phyloP scores from a whole-genome alignment of 2,888 invertebrate genomes.

The Dolichomitus sp. region DNA sequence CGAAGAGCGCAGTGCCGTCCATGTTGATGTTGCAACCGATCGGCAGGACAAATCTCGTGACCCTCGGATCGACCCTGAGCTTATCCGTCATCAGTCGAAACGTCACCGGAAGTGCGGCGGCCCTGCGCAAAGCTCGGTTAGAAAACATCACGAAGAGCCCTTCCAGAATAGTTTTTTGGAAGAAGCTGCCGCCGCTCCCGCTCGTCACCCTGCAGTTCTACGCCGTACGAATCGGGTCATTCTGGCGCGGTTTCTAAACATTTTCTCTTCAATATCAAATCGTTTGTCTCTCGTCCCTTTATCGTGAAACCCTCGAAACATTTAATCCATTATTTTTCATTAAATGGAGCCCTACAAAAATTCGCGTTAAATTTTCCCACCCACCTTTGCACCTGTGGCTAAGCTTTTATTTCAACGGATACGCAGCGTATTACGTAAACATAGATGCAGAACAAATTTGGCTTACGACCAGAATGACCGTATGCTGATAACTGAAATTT shows the following conservation, averaged over 20 bases:
- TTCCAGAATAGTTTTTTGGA: slow-evolving; percentile 51
- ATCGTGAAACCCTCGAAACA: background rate
- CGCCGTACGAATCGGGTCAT: slow-evolving; percentile 64
- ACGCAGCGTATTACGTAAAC: background rate
- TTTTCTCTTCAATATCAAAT: slow-evolving; percentile 18
- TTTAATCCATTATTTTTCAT: slow-evolving; percentile 1
- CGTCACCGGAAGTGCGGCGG: slow-evolving; percentile 96
- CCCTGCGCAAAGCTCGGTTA: slow-evolving; percentile 86
- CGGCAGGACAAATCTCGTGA: slow-evolving; percentile 95
- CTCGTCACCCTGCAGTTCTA: slow-evolving; percentile 19
- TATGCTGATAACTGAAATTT: slow-evolving; percentile 70
- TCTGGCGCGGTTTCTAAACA: slow-evolving; percentile 65
- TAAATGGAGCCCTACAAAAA: background rate
- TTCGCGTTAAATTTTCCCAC: background rate
- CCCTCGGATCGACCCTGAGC: slow-evolving; percentile 92
- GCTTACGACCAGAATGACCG: slow-evolving; percentile 78
- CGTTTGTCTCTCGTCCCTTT: slow-evolving; percentile 7
- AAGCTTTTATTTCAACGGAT: slow-evolving; percentile 4
- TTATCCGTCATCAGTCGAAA: slow-evolving; percentile 95
- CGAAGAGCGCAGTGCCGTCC: slow-evolving; percentile 96
- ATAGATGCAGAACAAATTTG: slow-evolving; percentile 1
- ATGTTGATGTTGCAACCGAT: slow-evolving; percentile 97
- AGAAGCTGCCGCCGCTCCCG: slow-evolving; percentile 38
- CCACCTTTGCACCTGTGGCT: background rate
- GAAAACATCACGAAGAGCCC: slow-evolving; percentile 69